A percentile compares a stretch with the other conserved stretches of the same genome.
Conservation (phyloP, 1,140 invertebrate species). For the Phenacoccus solenopsis region DNA sequence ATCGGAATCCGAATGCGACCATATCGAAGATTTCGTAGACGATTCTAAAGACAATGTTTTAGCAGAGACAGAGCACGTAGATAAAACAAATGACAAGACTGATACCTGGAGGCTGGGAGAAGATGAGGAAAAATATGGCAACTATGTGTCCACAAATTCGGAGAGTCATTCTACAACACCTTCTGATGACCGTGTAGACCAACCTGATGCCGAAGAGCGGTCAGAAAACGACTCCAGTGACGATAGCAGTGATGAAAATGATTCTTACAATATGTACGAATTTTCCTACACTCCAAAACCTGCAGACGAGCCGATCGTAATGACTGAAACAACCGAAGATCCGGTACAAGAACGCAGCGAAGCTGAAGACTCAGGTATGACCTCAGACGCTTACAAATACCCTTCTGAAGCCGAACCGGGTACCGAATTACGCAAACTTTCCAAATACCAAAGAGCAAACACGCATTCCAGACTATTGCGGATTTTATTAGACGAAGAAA, state of each 20-base stretch:
- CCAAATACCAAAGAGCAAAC: conserved; percentile 49
- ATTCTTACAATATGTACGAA: conserved; percentile 27
- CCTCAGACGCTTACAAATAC: conserved; percentile 51
- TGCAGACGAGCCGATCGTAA: no score
- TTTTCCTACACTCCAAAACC: neutral
- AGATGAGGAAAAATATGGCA: neutral
- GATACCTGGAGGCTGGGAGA: neutral
- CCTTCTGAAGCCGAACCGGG: conserved; percentile 47
- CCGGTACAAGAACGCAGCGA: conserved; percentile 29
- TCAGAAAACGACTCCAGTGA: neutral
- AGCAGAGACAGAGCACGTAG: no score
- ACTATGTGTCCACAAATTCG: neutral
- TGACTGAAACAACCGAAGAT: no score
- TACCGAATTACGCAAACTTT: conserved; percentile 41
- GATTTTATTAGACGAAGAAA: conserved; percentile 44
- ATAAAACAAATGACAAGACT: neutral
- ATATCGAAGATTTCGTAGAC: no score
- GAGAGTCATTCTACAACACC: neutral
- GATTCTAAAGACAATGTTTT: no score
- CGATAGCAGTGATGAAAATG: conserved; percentile 4
- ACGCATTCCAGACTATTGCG: conserved; percentile 58
- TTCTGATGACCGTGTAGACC: neutral
- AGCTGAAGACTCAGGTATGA: conserved; percentile 57
- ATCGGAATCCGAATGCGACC: no score
- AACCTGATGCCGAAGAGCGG: neutral